Base-by-base conservation (phyloP, 2,113 vertebrate species). In the Pitta sordida region DNA sequence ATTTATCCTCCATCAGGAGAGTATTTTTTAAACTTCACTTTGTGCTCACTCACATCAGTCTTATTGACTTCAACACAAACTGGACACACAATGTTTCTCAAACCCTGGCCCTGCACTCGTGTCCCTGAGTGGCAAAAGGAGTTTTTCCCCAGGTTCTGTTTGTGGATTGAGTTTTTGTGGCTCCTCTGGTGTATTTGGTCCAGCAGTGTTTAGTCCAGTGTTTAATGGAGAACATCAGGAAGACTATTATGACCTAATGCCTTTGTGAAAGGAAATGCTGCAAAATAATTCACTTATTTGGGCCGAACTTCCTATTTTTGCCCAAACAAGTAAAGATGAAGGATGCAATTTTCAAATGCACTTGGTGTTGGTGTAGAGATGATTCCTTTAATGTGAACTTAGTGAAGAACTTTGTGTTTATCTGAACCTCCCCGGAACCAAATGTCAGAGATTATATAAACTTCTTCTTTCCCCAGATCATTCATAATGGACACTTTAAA, bases 181-280 rank as follows among this genome's bases (percentile, higher is more conserved):
- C 32, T 70, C 39, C 39, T 85, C 24, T 2, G 5, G 23, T 55
- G 18, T 39, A 21, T 67, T 78, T 86, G 29, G 37, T 63, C n/a
- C 69, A 56, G 52, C 15, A 19, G 14, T 7, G 16, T 60, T 75
- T 51, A 59, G 24, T 68, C 21, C 44, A 44, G 3, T 20, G 12
- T 52, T 56, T 64, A 79, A 29, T 71, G 74, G 48, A 88, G 71
- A 74, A 67, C 32, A 15, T 59, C 32, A 52, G 53, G 29, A 67
- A 52, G 68, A 26, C 22, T 60, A 4, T 56, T 58, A n/a, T 0
- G 0, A 78, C 10, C 34, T 34, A 46, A 10, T 14, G 26, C 6
- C 55, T 88, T 70, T 48, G 39, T 43, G 59, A 81, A 77, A 59
- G 27, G 36, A 36, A 76, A 70, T 30, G 43, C n/a, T 78, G 43